Evolutionary conservation across 2,113 vertebrate genomes (phyloP), one percentile per base, ranked within the genome.

Genomic region (Callorhinus ursinus): DNA sequence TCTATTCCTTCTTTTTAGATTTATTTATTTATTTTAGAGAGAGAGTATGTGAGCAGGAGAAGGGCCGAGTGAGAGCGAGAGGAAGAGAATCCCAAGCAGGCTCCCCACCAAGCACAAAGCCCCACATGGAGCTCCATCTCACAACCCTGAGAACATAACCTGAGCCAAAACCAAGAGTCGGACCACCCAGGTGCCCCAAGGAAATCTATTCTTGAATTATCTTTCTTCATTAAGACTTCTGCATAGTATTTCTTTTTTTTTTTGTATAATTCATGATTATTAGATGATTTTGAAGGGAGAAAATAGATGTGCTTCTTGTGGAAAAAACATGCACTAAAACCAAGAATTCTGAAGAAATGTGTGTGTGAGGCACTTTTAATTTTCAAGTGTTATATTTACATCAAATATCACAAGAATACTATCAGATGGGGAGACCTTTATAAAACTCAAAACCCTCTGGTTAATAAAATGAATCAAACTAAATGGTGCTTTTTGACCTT

Each of bases 381-480:
- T 98, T 97, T 97, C 49, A n/a, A 33, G 31, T 94, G 65, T 92
- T 88, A 46, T 87, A 90, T 96, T 96, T 96, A 53, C 36, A 97
- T 71, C 12, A 96, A 46, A 89, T 82, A 90, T 93, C 49, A 96
- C 22, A 91, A 92, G 95, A 83, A 79, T 93, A 96, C 91, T 95
- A 33, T 81, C 67, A 90, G 26, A 26, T 33, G 21, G 7, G 11
- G 21, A 97, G 42, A 96, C 15, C 80, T 98, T 98, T 92, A 92
- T 98, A 97, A 98, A 97, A 96, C 49, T 97, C 0, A 1, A 93
- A 97, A 71, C 49, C 19, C 71, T 98, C 96, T 98, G 59, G 91
- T 98, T 98, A 98, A 96, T 96, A 97, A 96, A 96, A 97, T 97
- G 82, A 98, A 98, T 98, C 93, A 98, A 98, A 93, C n/a, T 93